Base-by-base conservation (phyloP, 92 coral and sea anemone species). In the Umimayanthus chanpuru region DNA sequence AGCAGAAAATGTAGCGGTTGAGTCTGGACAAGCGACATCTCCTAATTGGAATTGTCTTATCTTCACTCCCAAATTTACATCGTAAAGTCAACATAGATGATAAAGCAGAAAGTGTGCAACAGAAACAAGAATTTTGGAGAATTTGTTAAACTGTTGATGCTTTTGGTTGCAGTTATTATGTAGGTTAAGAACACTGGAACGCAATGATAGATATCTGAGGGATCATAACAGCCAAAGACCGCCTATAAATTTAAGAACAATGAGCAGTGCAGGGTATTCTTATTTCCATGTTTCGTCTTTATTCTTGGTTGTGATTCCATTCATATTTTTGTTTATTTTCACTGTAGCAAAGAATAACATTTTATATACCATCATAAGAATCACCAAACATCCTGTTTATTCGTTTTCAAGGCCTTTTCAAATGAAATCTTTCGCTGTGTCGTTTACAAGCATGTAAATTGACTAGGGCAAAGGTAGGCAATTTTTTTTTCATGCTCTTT, bases 91-190 rank as follows among this genome's bases (percentile, higher is more conserved):
- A 83, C 39, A 18, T 53, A 23, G 7, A 11, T 70, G 21, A 5
- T 26, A 43, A 70, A 40, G 38, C 66, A 47, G 74, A 83, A 83
- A 83, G 44, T 70, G 41, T 71, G 78, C 64, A 47, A 83, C 87
- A 83, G 87, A 83, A 83, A 68, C 76, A 70, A 83, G 77, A 44
- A 44, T 83, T 68, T 83, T 67, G 79, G 56, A 71, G 87, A 70
- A 83, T 83, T 83, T 83, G 85, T 47, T 83, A 41, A 41, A 44
- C 49, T 83, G 65, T 44, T 68, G 76, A 41, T 68, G 70, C 78
- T 43, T 82, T 83, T 41, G 39, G 87, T 83, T 83, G 77, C 87
- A 83, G 87, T 71, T 83, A 83, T 83, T 83, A 83, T 83, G 14
- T 50, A 68, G 50, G 87, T 50, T 70, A 43, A 83, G 55, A 83